Percentiles rank a stretch among this genome's conserved stretches.
phyloP scores from a whole-genome alignment of 2,113 vertebrate genomes.

The Platysteira castanea region DNA sequence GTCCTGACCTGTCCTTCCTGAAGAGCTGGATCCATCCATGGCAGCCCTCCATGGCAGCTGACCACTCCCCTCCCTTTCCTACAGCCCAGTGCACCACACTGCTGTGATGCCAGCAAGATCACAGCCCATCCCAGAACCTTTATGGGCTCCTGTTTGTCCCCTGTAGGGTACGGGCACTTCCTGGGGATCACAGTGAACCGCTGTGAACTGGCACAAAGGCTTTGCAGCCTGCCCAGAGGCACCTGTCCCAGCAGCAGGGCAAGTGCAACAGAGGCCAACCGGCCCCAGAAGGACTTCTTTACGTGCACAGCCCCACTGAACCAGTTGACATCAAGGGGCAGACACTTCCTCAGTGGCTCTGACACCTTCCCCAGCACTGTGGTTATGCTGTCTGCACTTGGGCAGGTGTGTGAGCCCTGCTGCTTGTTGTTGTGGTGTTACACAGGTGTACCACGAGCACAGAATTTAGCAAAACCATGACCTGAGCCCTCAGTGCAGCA shows the following conservation, averaged over 20 bases:
- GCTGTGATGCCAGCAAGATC: neutral
- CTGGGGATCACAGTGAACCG: neutral
- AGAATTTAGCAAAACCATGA: neutral
- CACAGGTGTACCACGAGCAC: neutral
- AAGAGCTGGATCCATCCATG: neutral
- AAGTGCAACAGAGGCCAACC: neutral
- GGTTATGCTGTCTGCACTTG: fast-evolving
- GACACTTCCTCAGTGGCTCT: neutral
- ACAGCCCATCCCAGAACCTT: neutral
- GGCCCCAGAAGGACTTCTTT: neutral
- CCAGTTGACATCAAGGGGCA: fast-evolving
- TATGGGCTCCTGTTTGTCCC: neutral
- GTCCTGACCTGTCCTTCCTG: neutral
- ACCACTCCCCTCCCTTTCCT: fast-evolving
- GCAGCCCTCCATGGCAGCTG: neutral
- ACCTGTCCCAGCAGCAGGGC: neutral
- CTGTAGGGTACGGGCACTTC: neutral
- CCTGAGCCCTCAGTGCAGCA: neutral
- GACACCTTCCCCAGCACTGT: neutral
- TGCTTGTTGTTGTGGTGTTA: neutral
- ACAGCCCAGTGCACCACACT: fast-evolving
- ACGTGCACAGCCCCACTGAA: neutral
- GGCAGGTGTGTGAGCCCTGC: fast-evolving
- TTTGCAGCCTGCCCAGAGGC: neutral
- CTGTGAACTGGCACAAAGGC: neutral